These are phyloP conservation scores for Harpalus rubripes DNA, from an alignment of 2,888 invertebrate genomes.

Conservation along the genomic window DNA sequence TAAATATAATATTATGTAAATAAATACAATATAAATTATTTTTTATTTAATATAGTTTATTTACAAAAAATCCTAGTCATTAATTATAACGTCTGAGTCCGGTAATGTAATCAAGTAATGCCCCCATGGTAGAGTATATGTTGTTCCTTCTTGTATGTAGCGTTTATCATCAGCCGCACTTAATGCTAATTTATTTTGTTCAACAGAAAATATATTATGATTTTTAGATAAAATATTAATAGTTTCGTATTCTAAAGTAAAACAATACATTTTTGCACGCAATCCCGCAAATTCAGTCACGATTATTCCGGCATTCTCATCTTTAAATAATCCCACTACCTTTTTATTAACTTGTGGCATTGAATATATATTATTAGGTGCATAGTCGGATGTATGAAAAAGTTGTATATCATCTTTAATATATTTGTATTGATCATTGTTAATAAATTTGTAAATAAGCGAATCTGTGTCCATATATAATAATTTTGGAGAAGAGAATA, in stretches of 20 bases:
- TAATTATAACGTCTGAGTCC: no score
- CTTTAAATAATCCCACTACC: conserved; percentile 71
- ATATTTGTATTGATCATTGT: conserved; percentile 65
- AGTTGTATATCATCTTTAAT: conserved; percentile 67
- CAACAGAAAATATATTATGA: no score
- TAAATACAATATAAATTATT: no score
- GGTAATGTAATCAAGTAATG: no score
- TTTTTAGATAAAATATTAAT: no score
- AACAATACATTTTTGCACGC: conserved; percentile 72
- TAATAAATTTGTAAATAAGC: conserved; percentile 70
- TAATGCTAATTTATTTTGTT: no score
- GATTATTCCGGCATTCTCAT: conserved; percentile 62
- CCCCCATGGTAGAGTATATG: no score
- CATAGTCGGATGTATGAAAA: conserved; percentile 71
- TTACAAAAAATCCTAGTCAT: no score
- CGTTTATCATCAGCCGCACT: no score
- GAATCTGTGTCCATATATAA: conserved; percentile 71
- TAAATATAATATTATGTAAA: no score
- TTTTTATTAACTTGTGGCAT: conserved; percentile 72
- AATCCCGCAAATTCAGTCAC: conserved; percentile 71
- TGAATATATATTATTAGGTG: conserved; percentile 70
- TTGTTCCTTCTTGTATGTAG: no score
- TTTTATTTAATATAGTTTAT: no score
- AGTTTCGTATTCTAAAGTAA: conserved; percentile 15
- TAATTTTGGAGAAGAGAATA: conserved; percentile 62